Conservation (phyloP, 2,797 vertebrate species). For the Decapterus maruadsi region DNA sequence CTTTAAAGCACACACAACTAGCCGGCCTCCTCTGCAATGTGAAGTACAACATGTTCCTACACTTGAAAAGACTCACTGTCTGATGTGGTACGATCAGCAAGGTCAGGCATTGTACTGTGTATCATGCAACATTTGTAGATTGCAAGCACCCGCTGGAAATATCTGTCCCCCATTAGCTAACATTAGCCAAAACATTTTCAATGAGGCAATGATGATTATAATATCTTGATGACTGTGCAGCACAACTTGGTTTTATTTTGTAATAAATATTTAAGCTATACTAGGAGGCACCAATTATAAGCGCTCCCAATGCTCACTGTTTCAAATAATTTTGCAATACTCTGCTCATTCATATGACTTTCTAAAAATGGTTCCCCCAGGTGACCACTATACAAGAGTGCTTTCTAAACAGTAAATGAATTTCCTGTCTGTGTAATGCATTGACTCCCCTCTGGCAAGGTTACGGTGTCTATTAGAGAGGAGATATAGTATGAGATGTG, state of each 20-base stretch:
- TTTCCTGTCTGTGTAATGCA: slow-evolving; percentile 31
- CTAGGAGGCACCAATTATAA: not conserved
- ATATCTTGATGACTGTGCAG: not conserved
- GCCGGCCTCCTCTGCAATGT: slow-evolving; percentile 37
- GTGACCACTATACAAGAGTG: slow-evolving; percentile 7
- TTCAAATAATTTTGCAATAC: slow-evolving; percentile 6
- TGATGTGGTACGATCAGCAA: slow-evolving; percentile 66
- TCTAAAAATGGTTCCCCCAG: not conserved
- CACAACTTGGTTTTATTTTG: slow-evolving; percentile 4
- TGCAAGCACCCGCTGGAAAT: slow-evolving; percentile 5
- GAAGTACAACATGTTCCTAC: slow-evolving; percentile 61
- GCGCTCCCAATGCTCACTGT: not conserved
- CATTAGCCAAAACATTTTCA: slow-evolving; percentile 25
- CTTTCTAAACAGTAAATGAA: slow-evolving; percentile 39
- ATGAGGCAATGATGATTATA: not conserved
- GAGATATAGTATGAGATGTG: slow-evolving; percentile 54
- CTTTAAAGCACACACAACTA: slow-evolving; percentile 22
- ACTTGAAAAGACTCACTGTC: slow-evolving; percentile 52
- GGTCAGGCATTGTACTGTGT: slow-evolving; percentile 40
- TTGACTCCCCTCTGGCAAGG: slow-evolving; percentile 52
- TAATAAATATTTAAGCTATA: slow-evolving; percentile 6
- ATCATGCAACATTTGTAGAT: not conserved
- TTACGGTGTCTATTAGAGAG: slow-evolving; percentile 39
- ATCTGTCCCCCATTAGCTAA: slow-evolving; percentile 16
- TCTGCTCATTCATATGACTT: slow-evolving; percentile 4